Evolutionary conservation across 1,140 invertebrate genomes (phyloP).

Genomic region (Trichonephila clavata): DNA sequence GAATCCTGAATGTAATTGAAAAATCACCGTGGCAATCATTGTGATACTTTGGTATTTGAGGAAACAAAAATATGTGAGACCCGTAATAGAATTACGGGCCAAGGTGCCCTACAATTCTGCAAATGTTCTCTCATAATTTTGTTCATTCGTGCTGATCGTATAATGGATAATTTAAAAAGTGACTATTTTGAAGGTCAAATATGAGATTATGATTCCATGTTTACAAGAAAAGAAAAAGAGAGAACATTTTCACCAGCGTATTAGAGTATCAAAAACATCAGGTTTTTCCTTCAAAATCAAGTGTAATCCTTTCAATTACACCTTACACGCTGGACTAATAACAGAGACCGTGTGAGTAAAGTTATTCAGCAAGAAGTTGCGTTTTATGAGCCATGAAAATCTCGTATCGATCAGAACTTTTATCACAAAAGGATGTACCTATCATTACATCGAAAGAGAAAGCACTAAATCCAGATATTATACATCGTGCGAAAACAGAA

Average conservation of each 20-base stretch:
- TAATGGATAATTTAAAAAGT: not conserved
- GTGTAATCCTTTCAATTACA: conserved; percentile 19
- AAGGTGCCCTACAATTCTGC: not conserved
- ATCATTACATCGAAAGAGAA: conserved; percentile 3
- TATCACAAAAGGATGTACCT: conserved; percentile 21
- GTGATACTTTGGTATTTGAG: no score
- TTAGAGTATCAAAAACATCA: conserved; percentile 4
- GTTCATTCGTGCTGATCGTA: not conserved
- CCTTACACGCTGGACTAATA: conserved; percentile 7
- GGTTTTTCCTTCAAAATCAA: conserved; percentile 6
- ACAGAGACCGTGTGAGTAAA: conserved; percentile 32
- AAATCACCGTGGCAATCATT: no score
- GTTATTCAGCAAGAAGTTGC: not conserved
- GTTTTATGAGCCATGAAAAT: conserved; percentile 55
- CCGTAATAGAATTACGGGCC: no score
- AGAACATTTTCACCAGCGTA: not conserved
- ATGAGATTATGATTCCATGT: not conserved
- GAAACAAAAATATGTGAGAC: no score
- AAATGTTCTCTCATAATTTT: not conserved
- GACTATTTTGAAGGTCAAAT: not conserved
- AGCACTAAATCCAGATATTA: conserved; percentile 25
- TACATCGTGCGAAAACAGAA: conserved; percentile 45
- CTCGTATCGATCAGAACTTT: conserved; percentile 3
- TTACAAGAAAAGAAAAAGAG: conserved; percentile 4
- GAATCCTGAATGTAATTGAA: no score